A percentile compares a stretch with the other conserved stretches of the same genome.
Conservation (phyloP, 2,888 invertebrate species). For the Lissocephala sabroskyi region DNA sequence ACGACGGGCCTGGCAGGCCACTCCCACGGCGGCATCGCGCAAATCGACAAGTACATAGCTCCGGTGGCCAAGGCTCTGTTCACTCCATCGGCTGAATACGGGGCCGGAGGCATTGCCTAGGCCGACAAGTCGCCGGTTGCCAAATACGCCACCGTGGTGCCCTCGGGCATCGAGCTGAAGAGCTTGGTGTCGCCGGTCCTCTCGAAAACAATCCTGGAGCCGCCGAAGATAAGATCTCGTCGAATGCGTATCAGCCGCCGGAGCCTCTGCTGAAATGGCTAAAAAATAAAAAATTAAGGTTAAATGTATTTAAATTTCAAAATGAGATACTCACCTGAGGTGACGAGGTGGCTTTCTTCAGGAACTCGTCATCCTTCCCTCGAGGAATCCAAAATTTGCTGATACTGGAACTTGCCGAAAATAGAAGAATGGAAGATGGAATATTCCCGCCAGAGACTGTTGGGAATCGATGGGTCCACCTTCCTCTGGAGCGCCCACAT, state of each 20-base stretch:
- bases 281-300: too few relatives aligned
- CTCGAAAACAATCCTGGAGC: constrained; percentile 34
- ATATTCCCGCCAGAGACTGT: too few relatives aligned
- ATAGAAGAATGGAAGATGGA: too few relatives aligned
- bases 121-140: constrained; percentile 70
- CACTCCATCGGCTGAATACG: constrained; percentile 68
- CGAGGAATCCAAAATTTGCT: too few relatives aligned
- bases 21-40: constrained; percentile 43
- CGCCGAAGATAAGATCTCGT: constrained; percentile 31
- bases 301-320: too few relatives aligned
- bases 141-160: constrained; percentile 69
- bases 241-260: constrained; percentile 25
- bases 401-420: too few relatives aligned
- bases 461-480: too few relatives aligned
- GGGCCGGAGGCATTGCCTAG: constrained; percentile 60
- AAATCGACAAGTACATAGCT: constrained; percentile 55
- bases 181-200: constrained; percentile 74
- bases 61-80: constrained; percentile 52
- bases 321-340: too few relatives aligned
- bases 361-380: too few relatives aligned
- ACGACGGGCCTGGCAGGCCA: constrained; percentile 59
- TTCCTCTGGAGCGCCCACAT: too few relatives aligned
- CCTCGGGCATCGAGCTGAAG: constrained; percentile 75
- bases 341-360: too few relatives aligned
- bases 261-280: too few relatives aligned